Percentiles rank a stretch among this genome's conserved stretches.
Conservation (phyloP, 2,797 vertebrate genomes). For the Lepilemur septentrionalis region DNA sequence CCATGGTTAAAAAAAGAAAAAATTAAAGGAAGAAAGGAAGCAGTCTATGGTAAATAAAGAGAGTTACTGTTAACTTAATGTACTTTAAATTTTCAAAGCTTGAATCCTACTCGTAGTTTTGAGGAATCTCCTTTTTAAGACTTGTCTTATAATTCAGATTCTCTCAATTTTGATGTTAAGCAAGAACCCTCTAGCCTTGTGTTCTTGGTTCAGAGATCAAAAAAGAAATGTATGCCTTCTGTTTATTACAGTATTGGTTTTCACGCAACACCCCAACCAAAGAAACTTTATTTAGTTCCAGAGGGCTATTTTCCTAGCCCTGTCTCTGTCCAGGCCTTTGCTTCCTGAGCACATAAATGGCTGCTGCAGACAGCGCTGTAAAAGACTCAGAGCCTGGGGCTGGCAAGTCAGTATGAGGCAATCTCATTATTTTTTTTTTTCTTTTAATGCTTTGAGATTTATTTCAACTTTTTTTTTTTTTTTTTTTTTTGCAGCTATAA, state of each 20-base stretch:
- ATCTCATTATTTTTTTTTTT: background rate
- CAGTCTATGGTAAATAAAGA: background rate
- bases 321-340: background rate
- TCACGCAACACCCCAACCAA: conserved; percentile 4
- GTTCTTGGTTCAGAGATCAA: conserved; percentile 48
- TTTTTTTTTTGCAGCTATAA: conserved; percentile 46
- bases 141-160: conserved; percentile 12
- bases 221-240: conserved; percentile 41
- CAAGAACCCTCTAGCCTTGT: conserved; percentile 19
- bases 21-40: background rate
- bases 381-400: conserved; percentile 49
- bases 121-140: background rate
- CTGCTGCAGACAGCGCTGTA: background rate
- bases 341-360: conserved; percentile 30
- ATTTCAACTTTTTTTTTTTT: conserved; percentile 40
- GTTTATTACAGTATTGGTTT: conserved; percentile 66
- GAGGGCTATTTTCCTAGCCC: conserved; percentile 36
- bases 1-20: background rate
- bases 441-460: conserved; percentile 32
- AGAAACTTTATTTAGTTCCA: conserved; percentile 49
- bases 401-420: conserved; percentile 13
- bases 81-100: conserved; percentile 19
- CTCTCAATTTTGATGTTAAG: background rate
- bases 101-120: background rate
- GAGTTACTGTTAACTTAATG: background rate